These are phyloP conservation scores for Microctenopoma stevenorrisi DNA, from an alignment of 2,797 vertebrate species.

Conservation along the genomic window DNA sequence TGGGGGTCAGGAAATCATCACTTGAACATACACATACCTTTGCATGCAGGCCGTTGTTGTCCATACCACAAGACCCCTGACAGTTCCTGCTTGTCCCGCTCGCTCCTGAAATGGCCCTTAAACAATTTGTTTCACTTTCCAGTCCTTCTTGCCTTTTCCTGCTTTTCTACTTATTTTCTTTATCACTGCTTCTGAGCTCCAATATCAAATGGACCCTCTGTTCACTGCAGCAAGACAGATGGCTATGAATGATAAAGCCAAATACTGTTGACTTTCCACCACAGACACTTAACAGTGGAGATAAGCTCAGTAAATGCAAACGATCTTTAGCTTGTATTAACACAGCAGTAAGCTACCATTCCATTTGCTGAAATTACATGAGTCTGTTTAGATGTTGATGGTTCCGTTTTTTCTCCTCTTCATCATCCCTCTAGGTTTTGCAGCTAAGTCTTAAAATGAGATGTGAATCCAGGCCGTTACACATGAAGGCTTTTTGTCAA, in stretches of 20 bases:
- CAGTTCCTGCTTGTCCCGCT: slow-evolving; percentile 1
- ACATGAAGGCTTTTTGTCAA: not conserved
- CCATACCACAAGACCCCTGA: not conserved
- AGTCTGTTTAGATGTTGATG: slow-evolving; percentile 13
- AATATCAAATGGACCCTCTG: slow-evolving; percentile 56
- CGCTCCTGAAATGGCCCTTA: not conserved
- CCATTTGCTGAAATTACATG: slow-evolving; percentile 17
- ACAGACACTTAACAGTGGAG: slow-evolving; percentile 15
- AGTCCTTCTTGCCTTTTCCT: slow-evolving; percentile 15
- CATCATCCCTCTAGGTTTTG: slow-evolving; percentile 1
- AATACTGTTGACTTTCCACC: slow-evolving; percentile 58
- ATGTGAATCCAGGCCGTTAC: not conserved
- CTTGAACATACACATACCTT: no score
- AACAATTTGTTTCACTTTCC: slow-evolving; percentile 3
- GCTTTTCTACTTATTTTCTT: slow-evolving; percentile 46
- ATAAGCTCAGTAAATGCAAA: slow-evolving; percentile 39
- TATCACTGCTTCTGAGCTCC: slow-evolving; percentile 37
- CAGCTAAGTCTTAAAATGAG: not conserved
- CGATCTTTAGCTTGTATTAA: slow-evolving; percentile 4
- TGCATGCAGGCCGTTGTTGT: not conserved
- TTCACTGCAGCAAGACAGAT: slow-evolving; percentile 68
- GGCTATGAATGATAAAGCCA: slow-evolving; percentile 66
- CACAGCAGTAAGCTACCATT: slow-evolving; percentile 17
- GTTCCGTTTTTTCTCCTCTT: slow-evolving; percentile 5
- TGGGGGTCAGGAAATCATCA: no score